Evolutionary conservation across 2,113 vertebrate genomes (phyloP).

Genomic region (Epinephelus fuscoguttatus): DNA sequence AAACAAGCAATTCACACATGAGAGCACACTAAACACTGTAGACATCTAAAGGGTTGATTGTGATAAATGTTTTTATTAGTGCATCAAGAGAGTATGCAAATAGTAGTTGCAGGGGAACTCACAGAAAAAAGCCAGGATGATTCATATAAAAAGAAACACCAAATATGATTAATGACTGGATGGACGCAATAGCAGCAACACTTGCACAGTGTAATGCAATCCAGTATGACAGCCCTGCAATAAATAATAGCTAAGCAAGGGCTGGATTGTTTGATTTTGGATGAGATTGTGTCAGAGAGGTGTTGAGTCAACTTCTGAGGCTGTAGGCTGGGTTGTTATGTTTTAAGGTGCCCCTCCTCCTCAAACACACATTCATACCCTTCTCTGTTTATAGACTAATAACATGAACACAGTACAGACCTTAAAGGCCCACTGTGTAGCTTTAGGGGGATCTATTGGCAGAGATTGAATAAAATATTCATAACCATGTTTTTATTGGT

Average conservation of each 20-base stretch:
- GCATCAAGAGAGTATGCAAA: not conserved
- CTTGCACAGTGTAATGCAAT: not conserved
- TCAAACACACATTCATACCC: not conserved
- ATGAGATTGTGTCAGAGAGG: not conserved
- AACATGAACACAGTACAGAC: not conserved
- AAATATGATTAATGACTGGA: not conserved
- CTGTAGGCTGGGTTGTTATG: not conserved
- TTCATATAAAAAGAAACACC: not conserved
- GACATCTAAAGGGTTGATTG: not conserved
- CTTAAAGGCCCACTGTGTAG: not conserved
- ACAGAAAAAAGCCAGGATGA: not conserved
- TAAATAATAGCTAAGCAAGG: no score
- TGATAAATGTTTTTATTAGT: constrained; percentile 35
- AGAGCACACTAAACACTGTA: constrained; percentile 31
- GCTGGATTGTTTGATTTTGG: not conserved
- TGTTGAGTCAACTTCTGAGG: not conserved
- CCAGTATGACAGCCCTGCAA: not conserved
- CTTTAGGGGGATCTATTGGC: no score
- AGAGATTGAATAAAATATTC: no score
- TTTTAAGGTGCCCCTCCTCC: not conserved
- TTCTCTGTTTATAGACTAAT: not conserved
- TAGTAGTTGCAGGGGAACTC: not conserved
- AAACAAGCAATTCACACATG: constrained; percentile 37
- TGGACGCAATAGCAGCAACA: not conserved
- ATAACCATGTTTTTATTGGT: no score